Evolutionary conservation across 2,113 vertebrate genomes (phyloP).

Genomic region (Cervus canadensis): DNA sequence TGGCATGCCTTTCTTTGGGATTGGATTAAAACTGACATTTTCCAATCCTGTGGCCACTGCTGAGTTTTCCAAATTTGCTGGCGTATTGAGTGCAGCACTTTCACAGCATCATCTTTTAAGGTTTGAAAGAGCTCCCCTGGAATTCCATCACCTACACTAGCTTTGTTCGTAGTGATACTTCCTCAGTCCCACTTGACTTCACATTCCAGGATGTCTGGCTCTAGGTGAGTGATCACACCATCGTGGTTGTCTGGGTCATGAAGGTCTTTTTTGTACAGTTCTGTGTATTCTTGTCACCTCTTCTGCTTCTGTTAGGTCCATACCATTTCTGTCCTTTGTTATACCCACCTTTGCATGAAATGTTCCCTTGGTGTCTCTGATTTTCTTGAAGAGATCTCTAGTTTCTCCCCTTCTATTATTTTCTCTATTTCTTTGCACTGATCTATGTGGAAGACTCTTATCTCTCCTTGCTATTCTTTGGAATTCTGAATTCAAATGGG

Average conservation of each 20-base stretch:
- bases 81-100: background rate
- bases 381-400: background rate
- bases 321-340: background rate
- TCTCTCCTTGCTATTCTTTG: background rate
- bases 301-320: background rate
- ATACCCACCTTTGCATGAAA: background rate
- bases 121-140: background rate
- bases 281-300: background rate
- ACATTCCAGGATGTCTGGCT: background rate
- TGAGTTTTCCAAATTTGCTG: background rate
- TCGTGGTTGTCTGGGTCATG: background rate
- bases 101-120: background rate
- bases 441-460: background rate
- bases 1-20: background rate
- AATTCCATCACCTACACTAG: background rate
- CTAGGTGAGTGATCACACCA: background rate
- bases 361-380: background rate
- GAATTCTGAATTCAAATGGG: background rate
- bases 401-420: background rate
- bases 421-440: background rate
- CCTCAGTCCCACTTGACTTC: background rate
- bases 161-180: background rate
- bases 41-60: background rate
- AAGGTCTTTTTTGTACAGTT: background rate
- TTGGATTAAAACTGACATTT: background rate